These are phyloP conservation scores for Watsonalla cultraria DNA, from an alignment of 2,888 invertebrate species.

Conservation along the genomic window DNA sequence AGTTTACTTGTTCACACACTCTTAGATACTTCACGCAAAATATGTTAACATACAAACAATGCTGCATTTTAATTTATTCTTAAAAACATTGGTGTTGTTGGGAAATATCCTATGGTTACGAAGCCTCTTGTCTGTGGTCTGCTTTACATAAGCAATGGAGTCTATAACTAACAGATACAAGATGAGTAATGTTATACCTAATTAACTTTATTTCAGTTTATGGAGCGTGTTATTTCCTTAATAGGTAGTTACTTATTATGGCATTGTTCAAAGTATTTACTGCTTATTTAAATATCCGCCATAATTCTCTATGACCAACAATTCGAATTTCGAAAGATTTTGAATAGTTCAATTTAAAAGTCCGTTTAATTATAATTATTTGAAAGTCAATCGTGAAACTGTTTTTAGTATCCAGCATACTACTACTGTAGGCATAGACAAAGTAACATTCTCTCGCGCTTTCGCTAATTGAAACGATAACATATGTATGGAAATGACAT, in stretches of 20 bases:
- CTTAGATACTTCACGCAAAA: neutral
- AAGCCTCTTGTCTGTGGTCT: constrained; percentile 17
- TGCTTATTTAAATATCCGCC: neutral
- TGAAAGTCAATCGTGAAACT: too few species aligned
- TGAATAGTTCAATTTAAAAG: too few species aligned
- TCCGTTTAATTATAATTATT: too few species aligned
- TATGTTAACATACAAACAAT: constrained; percentile 20
- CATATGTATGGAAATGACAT: too few species aligned
- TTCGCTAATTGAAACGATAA: too few species aligned
- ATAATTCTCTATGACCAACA: too few species aligned
- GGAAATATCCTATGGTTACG: constrained; percentile 26
- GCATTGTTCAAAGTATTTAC: neutral
- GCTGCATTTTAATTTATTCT: constrained; percentile 28
- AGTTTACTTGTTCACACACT: neutral
- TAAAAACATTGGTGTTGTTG: constrained; percentile 20
- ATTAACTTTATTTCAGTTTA: constrained; percentile 6
- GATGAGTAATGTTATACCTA: constrained; percentile 17
- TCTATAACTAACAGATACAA: constrained; percentile 14
- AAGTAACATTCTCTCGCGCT: too few species aligned
- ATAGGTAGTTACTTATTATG: neutral
- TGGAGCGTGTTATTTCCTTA: neutral
- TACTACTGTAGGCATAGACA: too few species aligned
- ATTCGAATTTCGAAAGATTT: too few species aligned
- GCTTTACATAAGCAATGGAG: constrained; percentile 20
- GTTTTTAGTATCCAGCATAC: too few species aligned